Conservation (phyloP, 2,888 invertebrate species). For the Dolomedes plantarius region DNA sequence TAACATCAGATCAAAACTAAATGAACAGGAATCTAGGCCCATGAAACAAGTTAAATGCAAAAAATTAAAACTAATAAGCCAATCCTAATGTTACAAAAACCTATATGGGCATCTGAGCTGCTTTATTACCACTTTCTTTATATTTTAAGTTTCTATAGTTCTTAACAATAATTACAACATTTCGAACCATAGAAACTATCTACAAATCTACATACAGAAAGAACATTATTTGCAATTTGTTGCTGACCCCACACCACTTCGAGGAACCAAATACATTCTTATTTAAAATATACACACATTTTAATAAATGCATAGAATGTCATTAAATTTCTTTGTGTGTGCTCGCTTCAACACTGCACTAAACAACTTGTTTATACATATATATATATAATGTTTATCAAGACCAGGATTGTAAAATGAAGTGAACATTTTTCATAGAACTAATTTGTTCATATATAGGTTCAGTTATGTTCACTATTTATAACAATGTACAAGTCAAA, state of each 20-base stretch:
- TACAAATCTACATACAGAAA: conserved; percentile 63
- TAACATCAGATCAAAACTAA: too few species aligned
- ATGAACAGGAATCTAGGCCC: too few species aligned
- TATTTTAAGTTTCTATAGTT: conserved; percentile 42
- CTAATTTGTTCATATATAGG: conserved; percentile 6
- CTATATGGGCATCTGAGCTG: not conserved
- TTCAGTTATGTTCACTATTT: conserved; percentile 10
- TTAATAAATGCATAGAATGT: conserved; percentile 10
- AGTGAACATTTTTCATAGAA: not conserved
- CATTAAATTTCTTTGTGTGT: not conserved
- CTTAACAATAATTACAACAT: conserved; percentile 60
- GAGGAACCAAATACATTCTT: conserved; percentile 28
- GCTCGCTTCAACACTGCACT: conserved; percentile 33
- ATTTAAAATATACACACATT: conserved; percentile 52
- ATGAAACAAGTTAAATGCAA: too few species aligned
- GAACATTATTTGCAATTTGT: conserved; percentile 26
- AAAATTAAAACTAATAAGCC: too few species aligned
- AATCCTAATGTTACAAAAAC: too few species aligned
- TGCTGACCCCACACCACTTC: conserved; percentile 32
- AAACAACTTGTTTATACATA: conserved; percentile 62
- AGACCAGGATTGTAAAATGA: conserved; percentile 18
- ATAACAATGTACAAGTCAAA: conserved; percentile 1
- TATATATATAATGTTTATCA: conserved; percentile 29
- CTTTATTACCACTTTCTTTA: not conserved
- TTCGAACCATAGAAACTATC: conserved; percentile 66